These are phyloP conservation scores for Meliscaeva auricollis DNA, from an alignment of 2,888 invertebrate genomes.

Conservation along the genomic window DNA sequence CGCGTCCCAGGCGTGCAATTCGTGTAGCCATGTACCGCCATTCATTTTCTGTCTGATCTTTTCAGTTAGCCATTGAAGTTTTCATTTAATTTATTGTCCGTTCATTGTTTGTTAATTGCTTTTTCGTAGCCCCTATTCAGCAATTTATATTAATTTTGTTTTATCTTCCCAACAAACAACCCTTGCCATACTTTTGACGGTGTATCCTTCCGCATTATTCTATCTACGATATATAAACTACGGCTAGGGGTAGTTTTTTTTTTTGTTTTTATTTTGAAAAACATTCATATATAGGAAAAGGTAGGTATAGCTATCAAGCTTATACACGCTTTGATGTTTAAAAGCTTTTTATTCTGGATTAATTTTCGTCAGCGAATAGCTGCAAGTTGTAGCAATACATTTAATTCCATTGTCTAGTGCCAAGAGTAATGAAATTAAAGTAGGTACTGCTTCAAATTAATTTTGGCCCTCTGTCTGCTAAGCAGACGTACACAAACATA, in stretches of 20 bases:
- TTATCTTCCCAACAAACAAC: constrained; percentile 48
- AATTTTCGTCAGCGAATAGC: constrained; percentile 67
- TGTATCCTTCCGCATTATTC: not conserved
- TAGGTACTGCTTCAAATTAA: constrained; percentile 46
- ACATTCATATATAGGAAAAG: too few relatives aligned
- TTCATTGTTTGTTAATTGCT: constrained; percentile 74
- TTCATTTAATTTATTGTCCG: constrained; percentile 68
- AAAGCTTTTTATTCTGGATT: constrained; percentile 67
- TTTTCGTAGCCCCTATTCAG: constrained; percentile 62
- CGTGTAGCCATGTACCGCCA: not conserved
- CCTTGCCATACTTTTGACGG: constrained; percentile 7
- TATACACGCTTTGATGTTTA: constrained; percentile 55
- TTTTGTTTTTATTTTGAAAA: too few relatives aligned
- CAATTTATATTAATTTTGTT: constrained; percentile 73
- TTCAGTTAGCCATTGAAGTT: constrained; percentile 57
- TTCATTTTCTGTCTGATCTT: constrained; percentile 19
- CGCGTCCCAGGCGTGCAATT: constrained; percentile 5
- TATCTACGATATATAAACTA: not conserved
- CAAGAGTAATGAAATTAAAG: constrained; percentile 67
- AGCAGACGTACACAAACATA: not conserved
- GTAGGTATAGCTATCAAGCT: not conserved
- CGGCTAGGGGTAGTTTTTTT: constrained; percentile 3
- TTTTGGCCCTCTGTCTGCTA: constrained; percentile 16
- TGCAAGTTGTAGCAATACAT: constrained; percentile 56
- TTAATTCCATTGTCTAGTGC: constrained; percentile 69